Conservation (phyloP, 2,113 vertebrate genomes). For the Bothrops jararaca region DNA sequence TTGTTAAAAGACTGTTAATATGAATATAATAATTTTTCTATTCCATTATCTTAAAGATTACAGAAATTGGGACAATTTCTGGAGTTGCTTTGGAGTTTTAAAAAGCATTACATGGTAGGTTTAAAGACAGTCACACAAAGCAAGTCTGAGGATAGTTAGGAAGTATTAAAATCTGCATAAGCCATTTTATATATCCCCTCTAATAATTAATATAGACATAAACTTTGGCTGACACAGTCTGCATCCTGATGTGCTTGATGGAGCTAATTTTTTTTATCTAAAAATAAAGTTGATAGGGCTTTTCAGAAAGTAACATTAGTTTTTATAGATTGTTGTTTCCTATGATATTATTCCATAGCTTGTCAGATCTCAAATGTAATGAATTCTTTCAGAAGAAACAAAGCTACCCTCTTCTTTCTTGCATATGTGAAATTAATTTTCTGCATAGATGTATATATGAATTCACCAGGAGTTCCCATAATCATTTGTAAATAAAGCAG, state of each 20-base stretch:
- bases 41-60: neutral
- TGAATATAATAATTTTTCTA: neutral
- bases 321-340: neutral
- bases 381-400: neutral
- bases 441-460: neutral
- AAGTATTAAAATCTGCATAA: neutral
- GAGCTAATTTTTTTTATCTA: neutral
- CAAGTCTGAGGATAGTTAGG: neutral
- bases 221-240: neutral
- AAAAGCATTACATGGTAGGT: neutral
- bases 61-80: neutral
- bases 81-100: neutral
- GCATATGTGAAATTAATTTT: neutral
- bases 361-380: neutral
- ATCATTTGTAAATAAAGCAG: conserved; percentile 29
- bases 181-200: neutral
- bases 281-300: neutral
- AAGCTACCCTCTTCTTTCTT: neutral
- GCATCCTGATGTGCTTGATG: neutral
- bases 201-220: neutral
- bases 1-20: neutral
- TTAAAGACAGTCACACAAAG: neutral
- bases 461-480: neutral
- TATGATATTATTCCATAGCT: neutral
- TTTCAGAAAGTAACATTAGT: neutral